Evolutionary conservation across 2,888 invertebrate species (phyloP).

Genomic region (Rhodophaea formosa): DNA sequence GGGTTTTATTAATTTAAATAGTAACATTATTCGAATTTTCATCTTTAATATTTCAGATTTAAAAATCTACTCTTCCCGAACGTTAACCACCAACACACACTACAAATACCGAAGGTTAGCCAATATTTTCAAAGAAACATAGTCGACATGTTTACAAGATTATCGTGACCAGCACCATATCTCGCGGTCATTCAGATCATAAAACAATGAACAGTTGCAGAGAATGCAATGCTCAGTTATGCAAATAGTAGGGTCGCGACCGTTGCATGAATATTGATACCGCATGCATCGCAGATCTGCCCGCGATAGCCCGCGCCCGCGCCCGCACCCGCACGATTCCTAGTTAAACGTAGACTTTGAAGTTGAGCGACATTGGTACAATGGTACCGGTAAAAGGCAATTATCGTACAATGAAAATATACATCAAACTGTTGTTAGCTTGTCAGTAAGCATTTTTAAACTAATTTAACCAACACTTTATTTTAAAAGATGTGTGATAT

Average conservation of each 20-base stretch:
- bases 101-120: too few relatives aligned
- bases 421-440: too few relatives aligned
- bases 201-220: slow-evolving; percentile 80
- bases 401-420: too few relatives aligned
- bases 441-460: too few relatives aligned
- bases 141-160: slow-evolving; percentile 57
- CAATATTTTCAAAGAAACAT: not conserved
- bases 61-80: too few relatives aligned
- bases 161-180: slow-evolving; percentile 74
- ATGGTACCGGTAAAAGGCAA: too few relatives aligned
- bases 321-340: slow-evolving; percentile 69
- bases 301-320: slow-evolving; percentile 63
- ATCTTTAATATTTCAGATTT: too few relatives aligned
- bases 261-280: slow-evolving; percentile 80
- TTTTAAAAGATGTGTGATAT: too few relatives aligned
- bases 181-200: slow-evolving; percentile 79
- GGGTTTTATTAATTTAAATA: too few relatives aligned
- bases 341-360: not conserved
- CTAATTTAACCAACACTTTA: too few relatives aligned
- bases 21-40: too few relatives aligned
- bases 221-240: slow-evolving; percentile 77
- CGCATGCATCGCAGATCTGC: slow-evolving; percentile 74
- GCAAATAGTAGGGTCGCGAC: slow-evolving; percentile 79
- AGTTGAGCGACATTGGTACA: too few relatives aligned
- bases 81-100: not conserved